Evolutionary conservation across 2,113 vertebrate species (phyloP).

Genomic region (Equus przewalskii): DNA sequence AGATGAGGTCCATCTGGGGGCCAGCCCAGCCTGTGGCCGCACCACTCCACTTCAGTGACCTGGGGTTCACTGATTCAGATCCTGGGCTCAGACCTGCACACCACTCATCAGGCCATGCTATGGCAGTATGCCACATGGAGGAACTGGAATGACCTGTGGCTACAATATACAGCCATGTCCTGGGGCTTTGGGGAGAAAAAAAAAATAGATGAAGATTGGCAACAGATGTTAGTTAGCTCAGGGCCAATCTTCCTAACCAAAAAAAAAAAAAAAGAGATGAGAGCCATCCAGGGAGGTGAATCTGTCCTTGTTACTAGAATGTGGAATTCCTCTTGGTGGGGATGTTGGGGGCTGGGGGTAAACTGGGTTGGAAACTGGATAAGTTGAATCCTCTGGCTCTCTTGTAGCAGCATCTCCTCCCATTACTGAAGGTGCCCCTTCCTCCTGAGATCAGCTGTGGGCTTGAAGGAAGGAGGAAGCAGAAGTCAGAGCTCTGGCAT

Average conservation of each 20-base stretch:
- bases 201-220: too few species aligned
- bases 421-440: background rate
- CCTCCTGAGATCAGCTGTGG: background rate
- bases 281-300: background rate
- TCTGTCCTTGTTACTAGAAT: background rate
- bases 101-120: too few species aligned
- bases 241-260: too few species aligned
- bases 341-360: background rate
- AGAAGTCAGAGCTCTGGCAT: background rate
- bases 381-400: background rate
- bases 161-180: too few species aligned
- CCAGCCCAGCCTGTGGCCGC: too few species aligned
- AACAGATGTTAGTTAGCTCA: too few species aligned
- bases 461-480: background rate
- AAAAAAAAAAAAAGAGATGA: background rate
- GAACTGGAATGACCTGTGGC: too few species aligned
- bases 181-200: too few species aligned
- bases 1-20: background rate
- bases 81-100: too few species aligned
- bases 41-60: too few species aligned
- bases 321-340: background rate
- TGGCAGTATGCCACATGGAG: too few species aligned
- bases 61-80: too few species aligned
- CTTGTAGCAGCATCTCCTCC: background rate
- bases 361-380: background rate